Percentiles rank a stretch among this genome's conserved stretches.
These are phyloP conservation scores for Pterocles burchelli DNA, from an alignment of 2,113 vertebrate genomes.

Conservation along the genomic window DNA sequence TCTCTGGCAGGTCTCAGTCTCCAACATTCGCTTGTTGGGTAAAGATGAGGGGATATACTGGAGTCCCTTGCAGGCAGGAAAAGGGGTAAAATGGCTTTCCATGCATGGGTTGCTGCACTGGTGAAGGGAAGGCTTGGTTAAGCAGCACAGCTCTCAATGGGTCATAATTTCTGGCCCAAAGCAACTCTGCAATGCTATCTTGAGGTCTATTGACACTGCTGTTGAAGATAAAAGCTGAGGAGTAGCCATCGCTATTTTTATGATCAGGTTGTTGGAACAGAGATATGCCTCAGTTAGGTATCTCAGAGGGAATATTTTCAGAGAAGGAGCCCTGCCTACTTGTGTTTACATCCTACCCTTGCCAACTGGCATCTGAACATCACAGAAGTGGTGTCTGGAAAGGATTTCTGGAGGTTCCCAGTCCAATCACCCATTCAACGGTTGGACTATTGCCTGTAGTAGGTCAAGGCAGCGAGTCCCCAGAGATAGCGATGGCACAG, in stretches of 20 bases:
- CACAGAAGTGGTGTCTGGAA: neutral
- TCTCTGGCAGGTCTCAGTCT: neutral
- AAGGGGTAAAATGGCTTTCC: neutral
- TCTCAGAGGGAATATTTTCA: neutral
- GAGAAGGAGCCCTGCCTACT: neutral
- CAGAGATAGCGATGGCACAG: accelerated
- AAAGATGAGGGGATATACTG: neutral
- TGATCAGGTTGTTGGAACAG: neutral
- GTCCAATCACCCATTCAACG: neutral
- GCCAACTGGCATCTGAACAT: neutral
- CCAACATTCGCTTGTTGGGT: neutral
- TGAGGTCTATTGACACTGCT: neutral
- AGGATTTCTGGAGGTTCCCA: neutral
- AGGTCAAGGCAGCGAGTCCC: neutral
- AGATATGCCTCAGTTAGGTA: neutral
- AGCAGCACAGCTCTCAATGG: neutral
- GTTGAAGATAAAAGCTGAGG: neutral
- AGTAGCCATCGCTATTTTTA: neutral
- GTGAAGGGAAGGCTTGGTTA: neutral
- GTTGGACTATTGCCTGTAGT: neutral
- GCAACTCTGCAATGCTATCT: neutral
- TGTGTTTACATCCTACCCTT: neutral
- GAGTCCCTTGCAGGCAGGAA: neutral
- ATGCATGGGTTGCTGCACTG: neutral
- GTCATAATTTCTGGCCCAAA: neutral